phyloP scores from a whole-genome alignment of 2,888 invertebrate genomes.

The Clistopyga incitator region DNA sequence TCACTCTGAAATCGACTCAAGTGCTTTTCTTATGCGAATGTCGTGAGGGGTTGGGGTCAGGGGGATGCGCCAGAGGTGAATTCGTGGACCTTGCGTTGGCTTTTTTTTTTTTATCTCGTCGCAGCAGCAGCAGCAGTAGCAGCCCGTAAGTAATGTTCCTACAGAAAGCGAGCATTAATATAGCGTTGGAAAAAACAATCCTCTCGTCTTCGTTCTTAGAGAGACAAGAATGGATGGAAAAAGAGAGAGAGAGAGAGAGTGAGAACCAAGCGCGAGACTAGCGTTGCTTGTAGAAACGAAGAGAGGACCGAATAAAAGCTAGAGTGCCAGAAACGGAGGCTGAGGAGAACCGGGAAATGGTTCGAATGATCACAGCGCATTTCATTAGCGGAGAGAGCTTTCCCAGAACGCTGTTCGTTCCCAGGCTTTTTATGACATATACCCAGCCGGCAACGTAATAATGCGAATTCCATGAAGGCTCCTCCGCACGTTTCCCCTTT shows the following conservation, averaged over 20 bases:
- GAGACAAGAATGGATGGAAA: conserved; percentile 1
- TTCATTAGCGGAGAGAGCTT: conserved; percentile 69
- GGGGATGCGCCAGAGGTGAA: neutral
- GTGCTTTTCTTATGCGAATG: conserved; percentile 64
- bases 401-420: conserved; percentile 48
- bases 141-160: conserved; percentile 51
- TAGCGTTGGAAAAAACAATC: conserved; percentile 64
- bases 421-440: conserved; percentile 40
- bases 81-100: conserved; percentile 46
- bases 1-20: conserved; percentile 62
- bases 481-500: neutral
- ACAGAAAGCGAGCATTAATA: conserved; percentile 56
- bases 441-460: conserved; percentile 55
- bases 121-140: neutral
- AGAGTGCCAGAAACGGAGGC: conserved; percentile 11
- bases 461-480: conserved; percentile 63
- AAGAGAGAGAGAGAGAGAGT: too few species aligned
- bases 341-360: conserved; percentile 47
- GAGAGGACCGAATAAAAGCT: conserved; percentile 22
- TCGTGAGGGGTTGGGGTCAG: conserved; percentile 19
- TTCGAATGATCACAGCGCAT: conserved; percentile 63
- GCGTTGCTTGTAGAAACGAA: neutral
- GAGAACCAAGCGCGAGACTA: conserved; percentile 37
- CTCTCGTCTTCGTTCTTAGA: conserved; percentile 51
- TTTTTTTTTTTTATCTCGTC: conserved; percentile 44